A percentile compares a stretch with the other conserved stretches of the same genome.
Conservation (phyloP, 2,797 vertebrate genomes). For the Acanthurus leucopareius region DNA sequence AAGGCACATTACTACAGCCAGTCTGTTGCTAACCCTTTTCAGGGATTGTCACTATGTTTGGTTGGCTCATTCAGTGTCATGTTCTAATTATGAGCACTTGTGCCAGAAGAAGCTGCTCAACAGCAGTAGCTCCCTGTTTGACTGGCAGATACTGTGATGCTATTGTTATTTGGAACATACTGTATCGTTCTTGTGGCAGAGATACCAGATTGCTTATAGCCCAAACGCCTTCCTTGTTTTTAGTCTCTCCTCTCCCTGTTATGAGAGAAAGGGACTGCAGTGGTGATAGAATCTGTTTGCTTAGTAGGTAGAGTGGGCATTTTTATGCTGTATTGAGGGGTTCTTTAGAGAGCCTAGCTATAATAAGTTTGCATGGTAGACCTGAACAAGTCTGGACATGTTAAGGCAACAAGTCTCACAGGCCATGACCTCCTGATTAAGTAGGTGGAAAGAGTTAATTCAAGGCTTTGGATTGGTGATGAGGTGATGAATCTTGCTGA, state of each 20-base stretch:
- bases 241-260: constrained; percentile 24
- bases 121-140: constrained; percentile 57
- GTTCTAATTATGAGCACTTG: constrained; percentile 70
- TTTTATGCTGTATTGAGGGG: constrained; percentile 25
- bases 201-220: constrained; percentile 60
- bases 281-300: constrained; percentile 59
- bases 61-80: constrained; percentile 47
- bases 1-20: constrained; percentile 18
- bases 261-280: constrained; percentile 47
- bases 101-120: constrained; percentile 63
- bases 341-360: constrained; percentile 2
- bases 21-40: constrained; percentile 53
- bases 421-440: constrained; percentile 35
- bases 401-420: constrained; percentile 22
- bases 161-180: constrained; percentile 81
- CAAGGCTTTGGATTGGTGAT: constrained; percentile 15
- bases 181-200: constrained; percentile 71
- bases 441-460: constrained; percentile 40
- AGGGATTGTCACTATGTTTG: constrained; percentile 56
- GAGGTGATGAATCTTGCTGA: constrained; percentile 23
- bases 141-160: constrained; percentile 62
- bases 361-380: constrained; percentile 20
- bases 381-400: constrained; percentile 67
- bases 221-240: constrained; percentile 39
- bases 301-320: constrained; percentile 25